These are phyloP conservation scores for Dryobotodes eremita DNA, from an alignment of 2,888 invertebrate genomes.

Conservation along the genomic window DNA sequence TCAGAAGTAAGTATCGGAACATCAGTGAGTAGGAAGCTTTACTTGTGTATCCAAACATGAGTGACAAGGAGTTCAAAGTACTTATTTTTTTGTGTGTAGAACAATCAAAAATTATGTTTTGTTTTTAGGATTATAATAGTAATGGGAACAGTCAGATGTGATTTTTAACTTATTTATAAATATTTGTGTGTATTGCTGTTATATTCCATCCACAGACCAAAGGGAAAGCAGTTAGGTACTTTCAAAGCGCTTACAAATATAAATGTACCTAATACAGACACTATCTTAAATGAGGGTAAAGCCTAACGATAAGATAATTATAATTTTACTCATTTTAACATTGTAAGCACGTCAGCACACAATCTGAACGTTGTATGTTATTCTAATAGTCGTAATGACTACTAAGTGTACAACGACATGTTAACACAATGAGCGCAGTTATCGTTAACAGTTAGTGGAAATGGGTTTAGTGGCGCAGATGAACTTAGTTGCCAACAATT, in stretches of 20 bases:
- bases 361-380: background rate
- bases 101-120: background rate
- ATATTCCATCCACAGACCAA: too few relatives aligned
- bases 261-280: background rate
- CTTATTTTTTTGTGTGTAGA: background rate
- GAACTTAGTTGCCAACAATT: conserved; percentile 7
- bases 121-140: background rate
- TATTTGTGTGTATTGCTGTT: too few relatives aligned
- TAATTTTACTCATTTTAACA: background rate
- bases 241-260: background rate
- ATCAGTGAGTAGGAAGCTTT: too few relatives aligned
- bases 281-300: background rate
- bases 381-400: conserved; percentile 13
- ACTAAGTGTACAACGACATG: conserved; percentile 33
- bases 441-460: conserved; percentile 28
- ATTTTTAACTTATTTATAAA: background rate
- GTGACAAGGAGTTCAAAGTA: background rate
- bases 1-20: too few relatives aligned
- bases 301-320: background rate
- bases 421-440: conserved; percentile 21
- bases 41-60: background rate
- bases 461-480: conserved; percentile 3
- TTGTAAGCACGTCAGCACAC: conserved; percentile 2
- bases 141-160: background rate
- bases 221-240: background rate